Conservation (phyloP, 2,113 vertebrate species). For the Zapus hudsonius region DNA sequence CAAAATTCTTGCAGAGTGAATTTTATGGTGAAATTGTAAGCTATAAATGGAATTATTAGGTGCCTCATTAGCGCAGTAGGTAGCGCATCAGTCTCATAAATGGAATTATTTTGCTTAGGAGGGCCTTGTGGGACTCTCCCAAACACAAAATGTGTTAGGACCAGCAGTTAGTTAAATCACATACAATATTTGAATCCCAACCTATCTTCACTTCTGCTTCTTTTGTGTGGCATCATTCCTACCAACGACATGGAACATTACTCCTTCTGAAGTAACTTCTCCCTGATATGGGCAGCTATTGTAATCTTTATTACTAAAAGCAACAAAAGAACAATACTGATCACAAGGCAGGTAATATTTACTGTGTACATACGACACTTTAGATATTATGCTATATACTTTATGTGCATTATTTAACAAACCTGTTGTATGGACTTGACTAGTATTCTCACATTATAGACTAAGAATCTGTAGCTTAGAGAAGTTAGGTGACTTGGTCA, state of each 20-base stretch:
- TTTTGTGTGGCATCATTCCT: background rate
- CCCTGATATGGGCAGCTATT: background rate
- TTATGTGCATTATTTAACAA: background rate
- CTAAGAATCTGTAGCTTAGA: background rate
- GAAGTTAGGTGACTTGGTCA: background rate
- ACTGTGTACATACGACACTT: background rate
- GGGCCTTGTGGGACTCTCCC: background rate
- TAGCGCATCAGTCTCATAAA: too few species aligned
- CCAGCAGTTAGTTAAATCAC: slow-evolving; percentile 9
- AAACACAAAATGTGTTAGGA: background rate
- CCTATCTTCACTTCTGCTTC: background rate
- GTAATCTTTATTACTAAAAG: slow-evolving; percentile 2
- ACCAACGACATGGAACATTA: background rate
- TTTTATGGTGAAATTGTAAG: slow-evolving; percentile 18
- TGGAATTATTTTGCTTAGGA: slow-evolving; percentile 1
- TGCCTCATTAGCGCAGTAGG: too few species aligned
- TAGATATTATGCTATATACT: background rate
- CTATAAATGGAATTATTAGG: background rate
- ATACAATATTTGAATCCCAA: background rate
- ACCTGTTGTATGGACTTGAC: background rate
- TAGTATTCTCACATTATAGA: background rate
- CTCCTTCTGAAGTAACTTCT: slow-evolving; percentile 31
- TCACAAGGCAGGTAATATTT: background rate
- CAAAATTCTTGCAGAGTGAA: slow-evolving; percentile 45
- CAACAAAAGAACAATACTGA: slow-evolving; percentile 35